Percentiles rank a stretch among this genome's conserved stretches.
Conservation (phyloP, 64 coral and sea anemone species). For the Pachyseris speciosa region DNA sequence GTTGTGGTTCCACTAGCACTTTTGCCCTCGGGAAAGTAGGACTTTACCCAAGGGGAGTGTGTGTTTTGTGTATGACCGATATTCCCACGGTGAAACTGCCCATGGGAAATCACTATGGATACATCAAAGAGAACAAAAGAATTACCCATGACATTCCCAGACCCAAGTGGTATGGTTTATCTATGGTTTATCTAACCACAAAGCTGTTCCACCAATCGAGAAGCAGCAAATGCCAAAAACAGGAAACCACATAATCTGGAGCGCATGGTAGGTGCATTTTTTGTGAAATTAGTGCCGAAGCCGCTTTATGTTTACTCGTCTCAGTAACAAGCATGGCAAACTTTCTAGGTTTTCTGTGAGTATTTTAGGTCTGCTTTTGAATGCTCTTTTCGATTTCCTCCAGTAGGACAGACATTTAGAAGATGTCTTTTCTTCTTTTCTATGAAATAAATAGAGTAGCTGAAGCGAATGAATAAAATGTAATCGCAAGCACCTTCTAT, state of each 20-base stretch:
- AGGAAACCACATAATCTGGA: not conserved
- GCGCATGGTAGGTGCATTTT: not conserved
- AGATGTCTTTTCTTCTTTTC: no score
- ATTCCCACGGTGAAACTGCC: conserved; percentile 19
- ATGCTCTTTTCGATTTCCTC: no score
- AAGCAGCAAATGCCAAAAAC: not conserved
- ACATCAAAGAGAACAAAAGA: conserved; percentile 38
- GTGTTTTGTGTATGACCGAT: conserved; percentile 9
- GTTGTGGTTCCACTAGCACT: not conserved
- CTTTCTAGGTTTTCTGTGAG: no score
- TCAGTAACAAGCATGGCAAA: no score
- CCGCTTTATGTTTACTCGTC: no score
- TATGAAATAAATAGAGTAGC: not conserved
- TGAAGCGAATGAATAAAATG: not conserved
- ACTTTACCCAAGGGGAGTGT: not conserved
- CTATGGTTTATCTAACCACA: conserved; percentile 41
- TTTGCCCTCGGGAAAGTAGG: conserved; percentile 5
- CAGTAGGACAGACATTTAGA: no score
- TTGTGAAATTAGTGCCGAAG: not conserved
- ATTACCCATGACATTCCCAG: conserved; percentile 14
- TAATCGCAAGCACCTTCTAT: not conserved
- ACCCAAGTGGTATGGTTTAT: conserved; percentile 18
- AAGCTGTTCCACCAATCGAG: not conserved
- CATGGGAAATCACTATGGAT: conserved; percentile 28
- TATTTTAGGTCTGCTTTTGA: no score